phyloP scores from a whole-genome alignment of 2,113 vertebrate genomes.

The Porphyrio hochstetteri region DNA sequence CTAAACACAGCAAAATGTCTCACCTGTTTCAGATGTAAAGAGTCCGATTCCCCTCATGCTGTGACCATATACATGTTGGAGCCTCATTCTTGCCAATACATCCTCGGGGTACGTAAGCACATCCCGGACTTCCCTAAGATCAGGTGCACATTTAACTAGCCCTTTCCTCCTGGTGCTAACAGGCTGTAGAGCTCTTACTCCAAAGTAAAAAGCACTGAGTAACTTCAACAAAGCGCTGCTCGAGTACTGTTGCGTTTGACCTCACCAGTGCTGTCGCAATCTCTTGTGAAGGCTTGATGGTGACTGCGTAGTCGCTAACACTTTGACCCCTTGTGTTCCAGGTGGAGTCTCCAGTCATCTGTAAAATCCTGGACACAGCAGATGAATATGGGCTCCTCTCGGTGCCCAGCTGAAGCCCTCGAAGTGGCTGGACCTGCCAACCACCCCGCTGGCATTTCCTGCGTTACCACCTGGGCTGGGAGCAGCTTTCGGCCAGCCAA shows the following conservation, averaged over 20 bases:
- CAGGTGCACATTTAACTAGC: neutral
- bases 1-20: neutral
- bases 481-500: neutral
- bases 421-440: neutral
- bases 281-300: neutral
- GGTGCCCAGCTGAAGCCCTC: slow-evolving; percentile 80
- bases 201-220: neutral
- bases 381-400: slow-evolving; percentile 96
- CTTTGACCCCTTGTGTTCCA: slow-evolving; percentile 37
- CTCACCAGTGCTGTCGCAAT: rapidly evolving
- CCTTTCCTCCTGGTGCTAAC: neutral
- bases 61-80: slow-evolving; percentile 98
- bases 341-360: slow-evolving; percentile 98
- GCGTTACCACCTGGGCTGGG: rapidly evolving
- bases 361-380: slow-evolving; percentile 95
- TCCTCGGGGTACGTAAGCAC: slow-evolving; percentile 88
- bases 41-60: slow-evolving; percentile 97
- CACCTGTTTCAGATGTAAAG: slow-evolving; percentile 87
- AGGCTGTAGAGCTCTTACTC: neutral
- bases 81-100: slow-evolving; percentile 96
- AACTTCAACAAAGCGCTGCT: neutral
- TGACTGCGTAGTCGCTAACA: neutral
- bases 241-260: too few relatives aligned
- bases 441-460: neutral
- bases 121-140: neutral